Conservation (phyloP, 2,797 vertebrate species). For the Mormyrus proboscirostris region DNA sequence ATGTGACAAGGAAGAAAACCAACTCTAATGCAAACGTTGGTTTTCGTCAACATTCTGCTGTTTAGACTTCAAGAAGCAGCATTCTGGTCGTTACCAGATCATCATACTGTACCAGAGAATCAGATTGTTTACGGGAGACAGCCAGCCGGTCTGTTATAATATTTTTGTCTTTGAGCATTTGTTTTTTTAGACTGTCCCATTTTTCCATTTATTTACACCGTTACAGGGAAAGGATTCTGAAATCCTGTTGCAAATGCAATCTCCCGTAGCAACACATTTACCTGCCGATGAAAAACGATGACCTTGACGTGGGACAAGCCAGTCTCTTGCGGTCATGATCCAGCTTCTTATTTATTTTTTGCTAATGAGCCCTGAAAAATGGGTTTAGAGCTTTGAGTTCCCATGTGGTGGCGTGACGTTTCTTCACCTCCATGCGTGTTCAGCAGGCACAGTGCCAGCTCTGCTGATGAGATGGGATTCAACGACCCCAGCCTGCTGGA, state of each 20-base stretch:
- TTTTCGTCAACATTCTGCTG: neutral
- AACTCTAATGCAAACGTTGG: neutral
- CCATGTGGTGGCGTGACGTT: neutral
- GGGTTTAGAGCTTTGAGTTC: neutral
- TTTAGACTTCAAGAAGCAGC: neutral
- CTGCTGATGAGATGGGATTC: constrained; percentile 80
- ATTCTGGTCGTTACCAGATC: neutral
- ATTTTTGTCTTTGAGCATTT: neutral
- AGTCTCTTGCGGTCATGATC: neutral
- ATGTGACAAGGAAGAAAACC: neutral
- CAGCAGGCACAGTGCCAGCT: constrained; percentile 76
- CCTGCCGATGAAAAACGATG: neutral
- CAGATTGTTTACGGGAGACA: neutral
- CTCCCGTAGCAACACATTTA: neutral
- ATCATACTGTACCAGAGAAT: neutral
- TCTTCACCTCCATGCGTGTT: constrained; percentile 33
- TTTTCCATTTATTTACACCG: neutral
- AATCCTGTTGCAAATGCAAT: neutral
- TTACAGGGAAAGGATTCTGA: neutral
- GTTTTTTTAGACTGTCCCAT: neutral
- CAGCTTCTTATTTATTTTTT: constrained; percentile 4
- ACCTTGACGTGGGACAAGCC: neutral
- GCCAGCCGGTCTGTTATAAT: neutral
- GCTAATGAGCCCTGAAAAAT: constrained; percentile 5
- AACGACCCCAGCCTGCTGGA: constrained; percentile 85